Evolutionary conservation across 2,797 vertebrate genomes (phyloP).

Genomic region (Tenualosa ilisha): DNA sequence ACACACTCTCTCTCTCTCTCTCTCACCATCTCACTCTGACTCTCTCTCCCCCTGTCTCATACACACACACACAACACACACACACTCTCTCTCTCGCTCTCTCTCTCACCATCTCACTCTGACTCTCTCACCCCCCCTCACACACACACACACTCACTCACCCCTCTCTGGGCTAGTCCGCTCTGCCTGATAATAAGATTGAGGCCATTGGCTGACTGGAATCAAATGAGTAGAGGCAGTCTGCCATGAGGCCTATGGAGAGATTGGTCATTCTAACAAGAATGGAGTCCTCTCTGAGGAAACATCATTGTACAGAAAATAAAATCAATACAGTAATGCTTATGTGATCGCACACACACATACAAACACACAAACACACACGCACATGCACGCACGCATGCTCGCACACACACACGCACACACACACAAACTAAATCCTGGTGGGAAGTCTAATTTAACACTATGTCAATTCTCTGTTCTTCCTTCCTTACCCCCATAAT

Average conservation of each 20-base stretch:
- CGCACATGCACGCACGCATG: no score
- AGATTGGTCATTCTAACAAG: not conserved
- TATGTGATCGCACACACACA: not conserved
- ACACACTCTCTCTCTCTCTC: not conserved
- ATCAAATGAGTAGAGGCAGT: not conserved
- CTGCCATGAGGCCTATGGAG: not conserved
- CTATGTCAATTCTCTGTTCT: not conserved
- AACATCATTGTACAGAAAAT: not conserved
- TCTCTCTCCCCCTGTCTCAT: not conserved
- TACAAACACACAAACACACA: not conserved
- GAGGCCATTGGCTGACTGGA: not conserved
- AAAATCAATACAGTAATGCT: not conserved
- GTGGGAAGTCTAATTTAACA: not conserved
- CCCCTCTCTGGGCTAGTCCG: no score
- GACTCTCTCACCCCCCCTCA: not conserved
- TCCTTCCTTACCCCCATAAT: not conserved
- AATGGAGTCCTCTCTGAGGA: not conserved
- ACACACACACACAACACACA: conserved; percentile 12
- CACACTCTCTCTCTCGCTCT: not conserved
- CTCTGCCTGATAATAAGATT: not conserved
- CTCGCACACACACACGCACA: no score
- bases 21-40: no score
- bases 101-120: not conserved
- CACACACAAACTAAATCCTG: not conserved
- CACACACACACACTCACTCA: not conserved